A percentile compares a stretch with the other conserved stretches of the same genome.
These are phyloP conservation scores for Theristicus caerulescens DNA, from an alignment of 2,113 vertebrate genomes.

Conservation along the genomic window DNA sequence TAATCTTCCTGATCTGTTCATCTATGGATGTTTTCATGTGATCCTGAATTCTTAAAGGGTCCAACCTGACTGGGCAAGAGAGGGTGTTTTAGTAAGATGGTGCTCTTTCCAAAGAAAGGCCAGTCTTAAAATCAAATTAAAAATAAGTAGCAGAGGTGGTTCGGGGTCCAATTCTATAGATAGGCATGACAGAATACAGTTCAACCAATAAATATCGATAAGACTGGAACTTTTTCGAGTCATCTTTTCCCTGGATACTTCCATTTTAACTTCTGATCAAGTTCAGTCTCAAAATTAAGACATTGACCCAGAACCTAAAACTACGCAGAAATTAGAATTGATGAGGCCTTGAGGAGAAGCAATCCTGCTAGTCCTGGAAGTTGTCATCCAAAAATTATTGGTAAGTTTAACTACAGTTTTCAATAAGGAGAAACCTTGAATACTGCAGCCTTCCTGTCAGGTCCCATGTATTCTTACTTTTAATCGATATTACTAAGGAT, in stretches of 20 bases:
- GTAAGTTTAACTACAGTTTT: background rate
- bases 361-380: background rate
- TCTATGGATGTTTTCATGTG: background rate
- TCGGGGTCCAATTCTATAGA: background rate
- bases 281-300: background rate
- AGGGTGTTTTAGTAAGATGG: background rate
- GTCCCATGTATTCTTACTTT: background rate
- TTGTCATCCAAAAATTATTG: background rate
- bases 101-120: background rate
- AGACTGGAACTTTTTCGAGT: background rate
- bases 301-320: background rate
- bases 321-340: background rate
- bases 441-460: background rate
- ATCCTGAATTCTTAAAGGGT: background rate
- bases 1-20: background rate
- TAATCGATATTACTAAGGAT: background rate
- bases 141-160: background rate
- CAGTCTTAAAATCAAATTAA: background rate
- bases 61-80: background rate
- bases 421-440: background rate
- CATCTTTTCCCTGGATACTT: background rate
- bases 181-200: background rate
- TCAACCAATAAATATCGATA: background rate
- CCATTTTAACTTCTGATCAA: background rate
- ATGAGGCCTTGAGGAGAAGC: background rate